phyloP scores from a whole-genome alignment of 2,113 vertebrate genomes.

The Triplophysa tibetana region DNA sequence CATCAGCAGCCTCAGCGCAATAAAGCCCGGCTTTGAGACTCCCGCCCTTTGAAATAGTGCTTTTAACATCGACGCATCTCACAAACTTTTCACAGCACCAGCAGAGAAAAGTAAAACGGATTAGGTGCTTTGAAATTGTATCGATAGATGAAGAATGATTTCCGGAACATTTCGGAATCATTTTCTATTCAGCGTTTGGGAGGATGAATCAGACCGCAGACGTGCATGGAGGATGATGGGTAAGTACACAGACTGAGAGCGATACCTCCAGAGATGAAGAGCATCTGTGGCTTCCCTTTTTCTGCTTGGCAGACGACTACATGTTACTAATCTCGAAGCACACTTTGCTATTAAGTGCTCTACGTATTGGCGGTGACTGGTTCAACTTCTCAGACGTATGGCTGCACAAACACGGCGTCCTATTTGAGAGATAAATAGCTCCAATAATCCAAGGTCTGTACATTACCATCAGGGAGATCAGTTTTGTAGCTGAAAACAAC shows the following conservation, averaged over 20 bases:
- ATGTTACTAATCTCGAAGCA: slow-evolving; percentile 32
- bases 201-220: slow-evolving; percentile 23
- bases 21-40: slow-evolving; percentile 57
- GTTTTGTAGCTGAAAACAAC: slow-evolving; percentile 30
- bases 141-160: slow-evolving; percentile 34
- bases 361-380: not conserved
- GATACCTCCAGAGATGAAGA: slow-evolving; percentile 28
- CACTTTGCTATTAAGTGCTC: not conserved
- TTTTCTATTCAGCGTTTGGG: slow-evolving; percentile 28
- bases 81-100: slow-evolving; percentile 41
- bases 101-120: slow-evolving; percentile 38
- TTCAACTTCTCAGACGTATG: slow-evolving; percentile 16
- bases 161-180: slow-evolving; percentile 30
- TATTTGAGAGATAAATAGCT: slow-evolving; percentile 38
- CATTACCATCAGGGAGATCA: slow-evolving; percentile 28
- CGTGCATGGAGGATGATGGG: not conserved
- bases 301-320: slow-evolving; percentile 12
- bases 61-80: slow-evolving; percentile 4
- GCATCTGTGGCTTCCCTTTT: slow-evolving; percentile 24
- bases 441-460: slow-evolving; percentile 25
- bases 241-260: slow-evolving; percentile 1
- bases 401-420: not conserved
- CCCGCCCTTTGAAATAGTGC: slow-evolving; percentile 45
- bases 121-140: slow-evolving; percentile 35
- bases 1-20: slow-evolving; percentile 69